phyloP scores from a whole-genome alignment of 2,888 invertebrate species.

The Rhagophthalmus giganteus region DNA sequence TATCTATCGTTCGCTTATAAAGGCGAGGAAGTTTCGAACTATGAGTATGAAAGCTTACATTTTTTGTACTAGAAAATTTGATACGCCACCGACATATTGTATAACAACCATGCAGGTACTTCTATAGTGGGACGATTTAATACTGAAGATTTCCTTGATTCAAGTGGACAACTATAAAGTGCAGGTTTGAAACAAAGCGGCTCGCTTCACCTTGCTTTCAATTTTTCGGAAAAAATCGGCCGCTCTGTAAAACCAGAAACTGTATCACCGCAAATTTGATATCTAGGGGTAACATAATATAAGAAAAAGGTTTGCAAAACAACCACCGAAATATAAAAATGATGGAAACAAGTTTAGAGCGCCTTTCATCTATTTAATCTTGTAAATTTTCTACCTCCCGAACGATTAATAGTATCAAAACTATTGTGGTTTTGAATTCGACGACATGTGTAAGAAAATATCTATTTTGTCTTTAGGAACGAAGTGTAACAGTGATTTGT shows the following conservation, averaged over 20 bases:
- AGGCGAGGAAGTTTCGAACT: no score
- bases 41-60: no score
- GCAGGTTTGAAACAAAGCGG: constrained; percentile 14
- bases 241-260: constrained; percentile 27
- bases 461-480: constrained; percentile 55
- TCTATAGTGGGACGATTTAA: constrained; percentile 4
- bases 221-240: constrained; percentile 14
- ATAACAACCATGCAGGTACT: constrained; percentile 33
- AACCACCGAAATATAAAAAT: constrained; percentile 37
- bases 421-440: constrained; percentile 48
- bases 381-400: neutral
- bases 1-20: no score
- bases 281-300: constrained; percentile 49
- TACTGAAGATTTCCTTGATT: constrained; percentile 12
- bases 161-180: constrained; percentile 1
- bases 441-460: constrained; percentile 52
- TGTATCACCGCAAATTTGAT: constrained; percentile 51
- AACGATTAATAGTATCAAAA: constrained; percentile 43
- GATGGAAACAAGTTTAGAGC: constrained; percentile 49
- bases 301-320: constrained; percentile 37
- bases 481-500: constrained; percentile 53
- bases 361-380: neutral
- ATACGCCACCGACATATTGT: constrained; percentile 39
- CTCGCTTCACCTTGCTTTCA: constrained; percentile 25
- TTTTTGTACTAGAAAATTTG: constrained; percentile 35